Conservation (phyloP, 2,888 invertebrate genomes). For the Trissoscelio sp. region DNA sequence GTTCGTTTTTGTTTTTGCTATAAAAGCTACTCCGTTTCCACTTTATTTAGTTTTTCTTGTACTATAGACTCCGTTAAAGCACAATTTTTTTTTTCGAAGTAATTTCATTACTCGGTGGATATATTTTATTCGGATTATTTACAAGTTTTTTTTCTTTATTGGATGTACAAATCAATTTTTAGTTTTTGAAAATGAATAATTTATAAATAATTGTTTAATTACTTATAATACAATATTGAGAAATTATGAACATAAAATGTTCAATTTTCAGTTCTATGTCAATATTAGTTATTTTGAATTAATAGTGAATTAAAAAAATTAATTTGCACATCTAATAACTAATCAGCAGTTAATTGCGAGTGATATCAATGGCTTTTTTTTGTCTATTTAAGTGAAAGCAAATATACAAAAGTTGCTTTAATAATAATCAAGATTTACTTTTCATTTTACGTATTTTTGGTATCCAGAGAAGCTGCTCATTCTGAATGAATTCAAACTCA, state of each 20-base stretch:
- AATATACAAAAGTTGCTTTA: constrained; percentile 19
- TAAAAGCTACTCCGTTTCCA: constrained; percentile 58
- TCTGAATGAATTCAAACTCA: constrained; percentile 33
- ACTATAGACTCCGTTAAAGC: constrained; percentile 46
- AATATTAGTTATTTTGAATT: too few species aligned
- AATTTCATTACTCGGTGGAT: constrained; percentile 43
- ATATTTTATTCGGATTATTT: constrained; percentile 42
- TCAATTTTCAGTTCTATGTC: too few species aligned
- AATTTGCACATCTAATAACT: too few species aligned
- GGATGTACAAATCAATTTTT: too few species aligned
- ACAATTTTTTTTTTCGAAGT: constrained; percentile 42
- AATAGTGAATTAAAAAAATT: too few species aligned
- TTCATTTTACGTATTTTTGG: constrained; percentile 24
- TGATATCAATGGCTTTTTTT: constrained; percentile 8
- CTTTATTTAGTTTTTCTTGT: constrained; percentile 33
- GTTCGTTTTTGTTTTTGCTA: constrained; percentile 37
- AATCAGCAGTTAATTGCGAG: constrained; percentile 26
- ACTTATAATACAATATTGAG: too few species aligned
- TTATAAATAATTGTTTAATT: too few species aligned
- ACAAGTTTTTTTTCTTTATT: constrained; percentile 22
- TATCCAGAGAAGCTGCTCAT: constrained; percentile 11
- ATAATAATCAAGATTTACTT: constrained; percentile 16
- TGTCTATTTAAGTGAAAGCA: constrained; percentile 16
- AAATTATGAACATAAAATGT: too few species aligned
- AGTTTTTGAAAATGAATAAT: too few species aligned